Evolutionary conservation across 2,797 vertebrate species (phyloP), one percentile per base, ranked within the genome.

Genomic region (Sebastolobus altivelis): DNA sequence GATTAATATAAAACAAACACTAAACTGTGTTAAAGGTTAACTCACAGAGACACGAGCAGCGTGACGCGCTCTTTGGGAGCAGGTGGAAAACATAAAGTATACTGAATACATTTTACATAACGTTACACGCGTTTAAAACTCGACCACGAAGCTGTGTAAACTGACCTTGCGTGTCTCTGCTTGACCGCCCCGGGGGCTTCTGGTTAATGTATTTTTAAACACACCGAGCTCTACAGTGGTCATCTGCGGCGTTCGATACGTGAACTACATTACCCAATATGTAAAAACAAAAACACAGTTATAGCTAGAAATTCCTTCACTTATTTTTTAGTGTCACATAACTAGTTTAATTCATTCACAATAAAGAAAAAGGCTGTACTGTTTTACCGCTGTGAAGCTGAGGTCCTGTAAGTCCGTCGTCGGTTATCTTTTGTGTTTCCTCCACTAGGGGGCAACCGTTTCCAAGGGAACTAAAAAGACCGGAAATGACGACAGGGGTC

Each of bases 191-290:
- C 86, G 40, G 9, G 13, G 84, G 35, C 22, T 84, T 83, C 5
- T 93, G 93, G 94, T 7, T 20, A 81, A 69, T 93, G 88, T 93
- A 87, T 70, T 93, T 78, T n/a, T n/a, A 12, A 0, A 5, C 1
- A 0, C 1, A 0, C 0, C 2, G 1, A 0, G 0, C 0, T 12
- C 5, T 0, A 3, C 8, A 5, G n/a, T 1, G 14, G 6, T 4
- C 4, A 3, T 1, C 3, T 0, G 0, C 29, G 7, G 49, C 7
- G 5, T 12, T 2, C 4, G 4, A 4, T 5, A 0, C 0, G 5
- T 13, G 31, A 69, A 94, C 93, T 91, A 88, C 92, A 92, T 80
- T 91, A 71, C 85, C 91, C 92, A 67, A 14, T 2, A 11, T 54
- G 14, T 4, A 3, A 4, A 31, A 8, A 0, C 10, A 59, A n/a